Evolutionary conservation across 2,113 vertebrate genomes (phyloP), one percentile per base, ranked within the genome.

Genomic region (Rhinoderma darwinii): DNA sequence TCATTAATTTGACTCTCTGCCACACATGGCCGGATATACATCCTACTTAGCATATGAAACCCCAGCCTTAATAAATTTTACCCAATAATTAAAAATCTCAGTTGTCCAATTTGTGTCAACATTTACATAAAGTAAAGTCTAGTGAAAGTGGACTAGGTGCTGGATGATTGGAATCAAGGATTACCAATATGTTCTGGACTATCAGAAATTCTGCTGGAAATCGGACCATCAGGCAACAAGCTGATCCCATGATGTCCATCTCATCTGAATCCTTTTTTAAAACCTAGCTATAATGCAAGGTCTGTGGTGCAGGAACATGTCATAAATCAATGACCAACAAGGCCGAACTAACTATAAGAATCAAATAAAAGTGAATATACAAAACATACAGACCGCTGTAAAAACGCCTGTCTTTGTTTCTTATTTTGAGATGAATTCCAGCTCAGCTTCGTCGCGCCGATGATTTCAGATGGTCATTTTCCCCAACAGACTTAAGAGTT

Each of bases 391-490:
- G 41, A 43, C 41, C 2, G 12, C n/a, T 27, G 41, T 44, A 47
- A 41, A 74, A 75, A 44, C 2, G 41, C 25, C 27, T 6, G 73
- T 12, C 41, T 75, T 75, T 47, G 73, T 75, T 72, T 41, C 68
- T 41, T 41, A 72, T 72, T 72, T 72, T 39, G 35, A 72, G 73
- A 43, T 47, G 41, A 43, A 75, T 75, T 44, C 73, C 39, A 43
- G 39, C 25, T 47, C 41, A 75, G 25, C 41, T 75, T 75, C 44
- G 39, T 30, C 30, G 10, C 47, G 56, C 9, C 18, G 25, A 54
- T 54, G 56, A 41, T 63, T 41, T 61, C 35, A 81, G 78, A 81
- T 39, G 78, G 56, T 63, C 78, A 81, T 56, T 59, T 81, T 41
- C 56, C 54, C 78, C 35, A 37, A 41, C 32, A 39, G 37, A 82